Conservation (phyloP, 2,113 vertebrate species). For the Tympanuchus pallidicinctus region DNA sequence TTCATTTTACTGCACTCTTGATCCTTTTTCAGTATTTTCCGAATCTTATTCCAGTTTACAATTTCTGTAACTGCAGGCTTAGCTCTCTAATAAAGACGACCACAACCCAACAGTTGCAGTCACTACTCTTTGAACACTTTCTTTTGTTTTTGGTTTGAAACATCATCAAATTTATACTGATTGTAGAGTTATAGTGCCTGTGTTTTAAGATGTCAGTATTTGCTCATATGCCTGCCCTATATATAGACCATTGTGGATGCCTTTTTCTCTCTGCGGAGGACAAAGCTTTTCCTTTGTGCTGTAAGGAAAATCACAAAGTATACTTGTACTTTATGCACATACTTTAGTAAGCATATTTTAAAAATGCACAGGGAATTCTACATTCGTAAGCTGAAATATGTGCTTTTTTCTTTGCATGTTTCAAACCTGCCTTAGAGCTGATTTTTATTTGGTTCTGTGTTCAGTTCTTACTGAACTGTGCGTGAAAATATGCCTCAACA, state of each 20-base stretch:
- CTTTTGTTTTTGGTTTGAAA: constrained; percentile 16
- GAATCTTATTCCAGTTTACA: neutral
- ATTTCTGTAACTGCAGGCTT: neutral
- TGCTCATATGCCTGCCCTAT: constrained; percentile 31
- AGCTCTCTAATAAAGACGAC: neutral
- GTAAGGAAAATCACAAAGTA: constrained; percentile 29
- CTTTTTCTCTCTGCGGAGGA: constrained; percentile 18
- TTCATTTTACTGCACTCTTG: neutral
- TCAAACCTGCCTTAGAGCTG: constrained; percentile 2
- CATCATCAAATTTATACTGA: neutral
- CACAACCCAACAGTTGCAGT: neutral
- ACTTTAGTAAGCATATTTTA: constrained; percentile 16
- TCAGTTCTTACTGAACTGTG: constrained; percentile 6
- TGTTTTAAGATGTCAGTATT: constrained; percentile 7
- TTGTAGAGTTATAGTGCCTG: neutral
- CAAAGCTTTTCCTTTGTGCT: constrained; percentile 31
- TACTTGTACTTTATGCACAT: neutral
- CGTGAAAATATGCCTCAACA: neutral
- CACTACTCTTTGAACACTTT: neutral
- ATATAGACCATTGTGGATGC: neutral
- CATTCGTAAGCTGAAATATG: neutral
- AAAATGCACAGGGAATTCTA: constrained; percentile 23
- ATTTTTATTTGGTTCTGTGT: constrained; percentile 15
- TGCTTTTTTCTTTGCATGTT: neutral
- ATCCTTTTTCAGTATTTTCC: neutral